A percentile compares a stretch with the other conserved stretches of the same genome.
Conservation (phyloP, 2,888 invertebrate species). For the Ptilodon capucinus region DNA sequence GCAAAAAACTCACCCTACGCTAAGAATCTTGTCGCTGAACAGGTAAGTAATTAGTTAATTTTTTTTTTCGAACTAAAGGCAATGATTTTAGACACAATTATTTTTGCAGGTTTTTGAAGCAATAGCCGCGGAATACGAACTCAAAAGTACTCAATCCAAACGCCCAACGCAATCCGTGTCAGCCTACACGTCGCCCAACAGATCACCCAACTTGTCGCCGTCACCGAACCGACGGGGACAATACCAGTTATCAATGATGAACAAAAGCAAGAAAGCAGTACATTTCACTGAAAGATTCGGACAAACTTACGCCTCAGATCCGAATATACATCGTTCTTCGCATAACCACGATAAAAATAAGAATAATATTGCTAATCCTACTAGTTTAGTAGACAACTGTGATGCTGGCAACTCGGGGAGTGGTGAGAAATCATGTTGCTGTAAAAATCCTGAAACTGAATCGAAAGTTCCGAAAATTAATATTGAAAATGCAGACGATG, state of each 20-base stretch:
- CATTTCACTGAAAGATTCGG: conserved; percentile 56
- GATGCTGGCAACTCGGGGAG: conserved; percentile 37
- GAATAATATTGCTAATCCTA: conserved; percentile 21
- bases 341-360: conserved; percentile 6
- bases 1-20: conserved; percentile 67
- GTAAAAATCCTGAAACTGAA: conserved; percentile 31
- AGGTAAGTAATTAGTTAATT: conserved; percentile 40
- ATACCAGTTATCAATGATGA: conserved; percentile 69
- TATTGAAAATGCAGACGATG: conserved; percentile 32
- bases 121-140: conserved; percentile 71
- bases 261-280: conserved; percentile 49
- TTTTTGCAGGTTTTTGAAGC: conserved; percentile 71
- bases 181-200: conserved; percentile 56
- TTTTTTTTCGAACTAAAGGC: not conserved
- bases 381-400: conserved; percentile 34
- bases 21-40: conserved; percentile 70
- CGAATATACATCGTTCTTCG: conserved; percentile 58
- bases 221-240: conserved; percentile 55
- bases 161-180: conserved; percentile 49
- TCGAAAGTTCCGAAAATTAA: conserved; percentile 41
- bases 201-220: conserved; percentile 62
- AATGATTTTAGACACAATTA: too few species aligned
- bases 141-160: conserved; percentile 51
- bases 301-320: conserved; percentile 61
- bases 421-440: conserved; percentile 28